Conservation (phyloP, 1,140 invertebrate genomes). For the Neodiprion fabricii region DNA sequence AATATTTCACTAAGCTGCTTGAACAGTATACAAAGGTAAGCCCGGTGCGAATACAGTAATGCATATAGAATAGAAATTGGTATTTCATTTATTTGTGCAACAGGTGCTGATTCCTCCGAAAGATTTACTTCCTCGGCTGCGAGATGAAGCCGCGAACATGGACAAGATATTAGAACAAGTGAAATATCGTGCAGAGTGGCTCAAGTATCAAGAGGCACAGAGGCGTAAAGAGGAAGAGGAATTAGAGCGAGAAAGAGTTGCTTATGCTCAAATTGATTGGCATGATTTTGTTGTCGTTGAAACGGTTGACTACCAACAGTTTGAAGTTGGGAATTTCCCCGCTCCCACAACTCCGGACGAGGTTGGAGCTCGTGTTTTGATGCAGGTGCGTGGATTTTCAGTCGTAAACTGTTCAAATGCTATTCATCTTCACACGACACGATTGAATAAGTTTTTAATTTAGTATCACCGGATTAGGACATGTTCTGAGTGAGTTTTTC, state of each 20-base stretch:
- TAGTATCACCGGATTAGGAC: slow-evolving; percentile 1
- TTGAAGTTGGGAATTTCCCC: slow-evolving; percentile 94
- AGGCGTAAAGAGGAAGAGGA: slow-evolving; percentile 93
- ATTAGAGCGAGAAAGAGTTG: slow-evolving; percentile 92
- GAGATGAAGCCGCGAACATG: slow-evolving; percentile 77
- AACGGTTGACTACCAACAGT: slow-evolving; percentile 98
- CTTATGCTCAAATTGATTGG: slow-evolving; percentile 99
- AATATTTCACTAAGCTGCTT: slow-evolving; percentile 97
- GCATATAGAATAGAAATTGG: neutral
- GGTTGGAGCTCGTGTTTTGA: slow-evolving; percentile 92
- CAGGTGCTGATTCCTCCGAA: slow-evolving; percentile 92
- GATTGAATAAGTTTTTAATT: neutral
- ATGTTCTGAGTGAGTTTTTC: slow-evolving; percentile 21
- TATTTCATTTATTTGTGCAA: neutral
- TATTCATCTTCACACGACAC: slow-evolving; percentile 47
- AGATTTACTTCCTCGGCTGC: slow-evolving; percentile 82
- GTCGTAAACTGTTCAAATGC: neutral
- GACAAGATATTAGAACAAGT: slow-evolving; percentile 88
- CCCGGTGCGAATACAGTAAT: slow-evolving; percentile 11
- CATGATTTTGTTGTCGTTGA: slow-evolving; percentile 99
- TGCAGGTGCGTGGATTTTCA: slow-evolving; percentile 70
- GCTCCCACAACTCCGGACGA: slow-evolving; percentile 97
- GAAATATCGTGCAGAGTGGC: slow-evolving; percentile 95
- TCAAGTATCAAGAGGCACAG: slow-evolving; percentile 91
- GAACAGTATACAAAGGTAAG: slow-evolving; percentile 96